Conservation (phyloP, 1,140 invertebrate species). For the Conus ventricosus region DNA sequence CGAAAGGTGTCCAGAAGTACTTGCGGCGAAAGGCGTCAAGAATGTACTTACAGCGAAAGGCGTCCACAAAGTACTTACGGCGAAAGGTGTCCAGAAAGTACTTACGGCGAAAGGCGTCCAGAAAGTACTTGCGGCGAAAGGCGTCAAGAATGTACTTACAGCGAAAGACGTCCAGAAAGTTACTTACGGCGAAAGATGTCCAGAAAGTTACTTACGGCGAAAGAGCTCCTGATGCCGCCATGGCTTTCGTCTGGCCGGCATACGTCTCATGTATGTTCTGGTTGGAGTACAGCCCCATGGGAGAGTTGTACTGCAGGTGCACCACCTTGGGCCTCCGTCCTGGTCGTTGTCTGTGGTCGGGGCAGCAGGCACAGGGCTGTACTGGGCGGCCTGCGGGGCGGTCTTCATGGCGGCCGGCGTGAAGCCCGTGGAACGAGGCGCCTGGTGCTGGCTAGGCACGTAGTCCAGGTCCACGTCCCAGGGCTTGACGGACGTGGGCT, state of each 20-base stretch:
- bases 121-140: too few relatives aligned
- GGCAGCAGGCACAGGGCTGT: not conserved
- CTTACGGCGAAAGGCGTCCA: too few relatives aligned
- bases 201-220: conserved; percentile 29
- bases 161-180: too few relatives aligned
- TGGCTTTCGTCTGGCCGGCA: conserved; percentile 82
- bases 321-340: conserved; percentile 56
- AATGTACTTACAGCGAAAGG: too few relatives aligned
- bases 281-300: conserved; percentile 95
- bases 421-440: conserved; percentile 55
- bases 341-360: not conserved
- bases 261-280: conserved; percentile 95
- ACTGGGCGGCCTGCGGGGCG: conserved; percentile 22
- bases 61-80: too few relatives aligned
- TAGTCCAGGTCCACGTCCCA: conserved; percentile 62
- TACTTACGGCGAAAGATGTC: too few relatives aligned
- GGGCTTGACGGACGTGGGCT: conserved; percentile 58
- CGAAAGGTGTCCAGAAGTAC: too few relatives aligned
- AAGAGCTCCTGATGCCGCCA: conserved; percentile 31
- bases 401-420: conserved; percentile 8
- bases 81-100: too few relatives aligned
- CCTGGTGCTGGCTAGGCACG: conserved; percentile 38
- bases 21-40: too few relatives aligned
- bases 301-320: conserved; percentile 91
- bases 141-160: not conserved